Evolutionary conservation across 2,888 invertebrate species (phyloP).

Genomic region (Hirtodrosophila trivittata): DNA sequence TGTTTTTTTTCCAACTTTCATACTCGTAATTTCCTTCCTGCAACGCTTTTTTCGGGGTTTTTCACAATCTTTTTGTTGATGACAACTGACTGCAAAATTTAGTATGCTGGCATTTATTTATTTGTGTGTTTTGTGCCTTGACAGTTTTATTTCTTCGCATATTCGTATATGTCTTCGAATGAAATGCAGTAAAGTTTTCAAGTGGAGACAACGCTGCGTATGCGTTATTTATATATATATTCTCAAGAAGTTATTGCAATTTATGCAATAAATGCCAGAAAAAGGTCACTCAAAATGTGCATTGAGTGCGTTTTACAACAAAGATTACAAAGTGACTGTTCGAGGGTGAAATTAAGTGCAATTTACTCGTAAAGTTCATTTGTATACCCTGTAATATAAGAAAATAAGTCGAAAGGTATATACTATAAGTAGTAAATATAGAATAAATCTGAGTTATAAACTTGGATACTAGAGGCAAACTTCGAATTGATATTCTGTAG

Average conservation of each 20-base stretch:
- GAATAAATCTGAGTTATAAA: too few relatives aligned
- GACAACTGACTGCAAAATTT: constrained; percentile 68
- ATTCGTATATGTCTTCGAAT: constrained; percentile 8
- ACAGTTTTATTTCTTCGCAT: constrained; percentile 66
- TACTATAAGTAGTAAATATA: not conserved
- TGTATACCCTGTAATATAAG: not conserved
- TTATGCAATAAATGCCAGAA: constrained; percentile 27
- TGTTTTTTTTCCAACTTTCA: constrained; percentile 22
- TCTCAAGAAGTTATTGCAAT: constrained; percentile 25
- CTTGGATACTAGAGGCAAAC: too few relatives aligned
- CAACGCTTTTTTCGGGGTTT: too few relatives aligned
- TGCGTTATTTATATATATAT: constrained; percentile 23
- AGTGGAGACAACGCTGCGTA: constrained; percentile 60
- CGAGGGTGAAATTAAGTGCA: constrained; percentile 7
- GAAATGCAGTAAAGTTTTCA: constrained; percentile 30
- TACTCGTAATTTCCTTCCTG: constrained; percentile 8
- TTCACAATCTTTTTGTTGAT: constrained; percentile 40
- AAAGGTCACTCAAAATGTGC: constrained; percentile 20
- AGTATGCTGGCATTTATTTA: constrained; percentile 67
- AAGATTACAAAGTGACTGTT: constrained; percentile 16
- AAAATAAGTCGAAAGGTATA: too few relatives aligned
- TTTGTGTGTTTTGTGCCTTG: constrained; percentile 62
- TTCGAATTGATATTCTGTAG: too few relatives aligned
- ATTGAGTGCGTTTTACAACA: constrained; percentile 5
- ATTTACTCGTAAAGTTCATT: not conserved